phyloP scores from a whole-genome alignment of 2,797 vertebrate genomes.

The Protosalanx chinensis region DNA sequence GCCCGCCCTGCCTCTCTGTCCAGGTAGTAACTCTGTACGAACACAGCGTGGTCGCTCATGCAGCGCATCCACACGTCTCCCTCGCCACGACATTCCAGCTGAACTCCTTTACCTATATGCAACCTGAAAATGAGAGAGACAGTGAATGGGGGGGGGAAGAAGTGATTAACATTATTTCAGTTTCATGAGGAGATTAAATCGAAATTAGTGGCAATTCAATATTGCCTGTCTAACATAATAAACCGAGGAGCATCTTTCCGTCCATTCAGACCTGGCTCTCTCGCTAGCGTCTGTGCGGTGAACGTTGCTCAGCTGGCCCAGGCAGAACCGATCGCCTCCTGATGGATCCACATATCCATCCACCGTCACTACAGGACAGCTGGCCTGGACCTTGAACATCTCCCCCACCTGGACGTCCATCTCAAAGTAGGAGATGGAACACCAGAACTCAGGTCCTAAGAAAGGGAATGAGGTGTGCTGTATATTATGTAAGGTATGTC shows the following conservation, averaged over 20 bases:
- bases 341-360: constrained; percentile 78
- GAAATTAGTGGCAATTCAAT: background rate
- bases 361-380: constrained; percentile 75
- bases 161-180: background rate
- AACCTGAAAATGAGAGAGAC: constrained; percentile 51
- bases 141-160: background rate
- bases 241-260: background rate
- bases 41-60: constrained; percentile 75
- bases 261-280: constrained; percentile 62
- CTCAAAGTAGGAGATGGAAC: constrained; percentile 79
- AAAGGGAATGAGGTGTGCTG: background rate
- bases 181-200: background rate
- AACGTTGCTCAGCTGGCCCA: constrained; percentile 78
- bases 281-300: constrained; percentile 76
- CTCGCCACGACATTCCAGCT: constrained; percentile 76
- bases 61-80: constrained; percentile 80
- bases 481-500: background rate
- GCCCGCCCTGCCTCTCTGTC: constrained; percentile 79
- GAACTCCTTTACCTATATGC: constrained; percentile 76
- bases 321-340: constrained; percentile 76
- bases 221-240: background rate
- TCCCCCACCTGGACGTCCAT: constrained; percentile 80
- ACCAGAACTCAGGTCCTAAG: constrained; percentile 79
- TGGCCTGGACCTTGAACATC: constrained; percentile 77
- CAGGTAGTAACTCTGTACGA: constrained; percentile 80